Percentiles rank a stretch among this genome's conserved stretches.
Conservation (phyloP, 2,888 invertebrate species). For the Tenthredo mesomela region DNA sequence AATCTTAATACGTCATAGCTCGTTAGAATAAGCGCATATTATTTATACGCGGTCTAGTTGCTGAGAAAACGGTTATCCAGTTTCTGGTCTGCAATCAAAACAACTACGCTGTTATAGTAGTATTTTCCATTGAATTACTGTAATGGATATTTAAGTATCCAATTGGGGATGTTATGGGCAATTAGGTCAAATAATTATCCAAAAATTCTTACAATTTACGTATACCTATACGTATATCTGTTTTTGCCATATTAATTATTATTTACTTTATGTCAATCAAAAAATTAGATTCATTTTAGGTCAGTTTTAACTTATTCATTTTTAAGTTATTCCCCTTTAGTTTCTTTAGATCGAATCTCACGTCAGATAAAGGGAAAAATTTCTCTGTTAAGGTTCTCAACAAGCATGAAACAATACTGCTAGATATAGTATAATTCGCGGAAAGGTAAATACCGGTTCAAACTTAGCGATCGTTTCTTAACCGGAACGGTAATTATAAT, state of each 20-base stretch:
- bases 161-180: background rate
- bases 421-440: background rate
- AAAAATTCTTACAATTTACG: background rate
- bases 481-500: background rate
- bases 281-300: constrained; percentile 7
- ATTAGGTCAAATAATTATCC: constrained; percentile 21
- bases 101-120: background rate
- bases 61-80: constrained; percentile 51
- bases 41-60: constrained; percentile 45
- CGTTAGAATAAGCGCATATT: constrained; percentile 15
- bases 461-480: background rate
- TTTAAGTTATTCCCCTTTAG: background rate
- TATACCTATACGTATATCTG: background rate
- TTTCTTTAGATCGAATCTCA: background rate
- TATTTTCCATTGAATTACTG: constrained; percentile 17
- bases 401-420: background rate
- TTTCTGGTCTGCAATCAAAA: constrained; percentile 44
- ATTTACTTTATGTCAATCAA: background rate
- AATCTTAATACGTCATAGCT: constrained; percentile 17
- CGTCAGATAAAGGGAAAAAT: background rate
- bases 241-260: constrained; percentile 21
- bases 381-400: background rate
- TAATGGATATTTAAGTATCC: constrained; percentile 19
- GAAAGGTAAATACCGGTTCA: background rate
- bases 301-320: background rate